phyloP scores from a whole-genome alignment of 2,888 invertebrate species.

The Andrena haemorrhoa region DNA sequence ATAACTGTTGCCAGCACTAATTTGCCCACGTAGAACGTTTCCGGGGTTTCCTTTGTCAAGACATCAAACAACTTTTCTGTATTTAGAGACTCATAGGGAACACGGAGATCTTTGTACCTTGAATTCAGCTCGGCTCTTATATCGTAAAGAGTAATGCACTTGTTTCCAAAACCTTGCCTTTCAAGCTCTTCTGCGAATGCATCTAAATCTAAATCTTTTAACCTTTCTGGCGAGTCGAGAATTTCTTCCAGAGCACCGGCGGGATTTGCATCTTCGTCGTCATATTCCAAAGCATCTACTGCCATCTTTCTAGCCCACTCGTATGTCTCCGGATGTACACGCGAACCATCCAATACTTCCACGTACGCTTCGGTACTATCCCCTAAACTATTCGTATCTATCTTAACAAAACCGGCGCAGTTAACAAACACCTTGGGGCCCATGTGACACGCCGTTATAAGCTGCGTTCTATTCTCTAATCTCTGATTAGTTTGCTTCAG shows the following conservation, averaged over 20 bases:
- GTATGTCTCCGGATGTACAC: conserved; percentile 99
- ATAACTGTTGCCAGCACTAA: conserved; percentile 93
- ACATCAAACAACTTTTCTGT: conserved; percentile 97
- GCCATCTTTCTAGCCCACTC: conserved; percentile 99
- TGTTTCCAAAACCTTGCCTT: conserved; percentile 94
- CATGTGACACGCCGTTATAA: conserved; percentile 98
- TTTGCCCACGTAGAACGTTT: conserved; percentile 95
- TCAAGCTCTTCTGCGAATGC: conserved; percentile 99
- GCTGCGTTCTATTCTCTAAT: conserved; percentile 96
- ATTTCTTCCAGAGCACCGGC: conserved; percentile 99
- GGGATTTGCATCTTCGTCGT: conserved; percentile 98
- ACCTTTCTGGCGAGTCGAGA: conserved; percentile 95
- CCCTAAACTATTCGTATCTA: conserved; percentile 97
- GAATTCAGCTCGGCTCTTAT: conserved; percentile 98
- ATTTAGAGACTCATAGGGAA: conserved; percentile 91
- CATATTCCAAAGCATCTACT: conserved; percentile 99
- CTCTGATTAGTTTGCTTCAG: conserved; percentile 96
- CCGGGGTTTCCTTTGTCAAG: conserved; percentile 97
- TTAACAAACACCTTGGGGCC: conserved; percentile 99
- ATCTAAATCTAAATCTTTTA: conserved; percentile 98
- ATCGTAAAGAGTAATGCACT: conserved; percentile 98
- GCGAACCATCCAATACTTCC: conserved; percentile 97
- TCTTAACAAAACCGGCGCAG: conserved; percentile 99
- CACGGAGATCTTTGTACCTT: conserved; percentile 95
- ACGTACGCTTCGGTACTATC: conserved; percentile 98